These are phyloP conservation scores for Leucosticte australis DNA, from an alignment of 2,113 vertebrate genomes.

Conservation along the genomic window DNA sequence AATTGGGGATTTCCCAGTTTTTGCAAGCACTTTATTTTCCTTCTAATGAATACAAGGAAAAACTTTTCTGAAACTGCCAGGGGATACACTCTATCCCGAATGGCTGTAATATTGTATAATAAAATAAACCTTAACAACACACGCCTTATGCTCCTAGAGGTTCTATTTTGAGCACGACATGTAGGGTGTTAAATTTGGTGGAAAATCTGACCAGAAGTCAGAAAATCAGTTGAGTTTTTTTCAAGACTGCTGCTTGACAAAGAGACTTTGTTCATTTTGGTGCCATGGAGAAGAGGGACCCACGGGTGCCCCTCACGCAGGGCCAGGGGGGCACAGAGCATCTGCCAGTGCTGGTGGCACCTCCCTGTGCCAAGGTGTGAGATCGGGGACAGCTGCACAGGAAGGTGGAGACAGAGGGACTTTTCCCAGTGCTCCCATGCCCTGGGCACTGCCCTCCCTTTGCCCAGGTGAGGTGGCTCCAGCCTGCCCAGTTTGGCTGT, in stretches of 20 bases:
- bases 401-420: not conserved
- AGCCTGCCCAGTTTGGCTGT: not conserved
- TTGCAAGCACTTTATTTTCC: slow-evolving; percentile 60
- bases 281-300: not conserved
- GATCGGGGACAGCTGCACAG: no score
- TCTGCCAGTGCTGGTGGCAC: not conserved
- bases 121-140: slow-evolving; percentile 50
- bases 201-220: slow-evolving; percentile 46
- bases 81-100: slow-evolving; percentile 18
- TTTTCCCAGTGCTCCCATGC: not conserved
- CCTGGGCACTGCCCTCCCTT: not conserved
- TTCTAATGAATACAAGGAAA: slow-evolving; percentile 48
- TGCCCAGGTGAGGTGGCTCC: not conserved
- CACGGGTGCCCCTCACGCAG: rapidly evolving
- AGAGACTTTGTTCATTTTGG: not conserved
- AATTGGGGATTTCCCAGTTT: slow-evolving; percentile 59
- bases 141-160: not conserved
- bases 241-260: not conserved
- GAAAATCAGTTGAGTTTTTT: not conserved
- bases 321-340: rapidly evolving
- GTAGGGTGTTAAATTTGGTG: slow-evolving; percentile 40
- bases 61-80: slow-evolving; percentile 40
- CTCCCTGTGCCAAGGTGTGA: rapidly evolving
- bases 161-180: not conserved
- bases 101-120: slow-evolving; percentile 42